phyloP scores from a whole-genome alignment of 1,140 invertebrate genomes.

The Stegodyphus dumicola region DNA sequence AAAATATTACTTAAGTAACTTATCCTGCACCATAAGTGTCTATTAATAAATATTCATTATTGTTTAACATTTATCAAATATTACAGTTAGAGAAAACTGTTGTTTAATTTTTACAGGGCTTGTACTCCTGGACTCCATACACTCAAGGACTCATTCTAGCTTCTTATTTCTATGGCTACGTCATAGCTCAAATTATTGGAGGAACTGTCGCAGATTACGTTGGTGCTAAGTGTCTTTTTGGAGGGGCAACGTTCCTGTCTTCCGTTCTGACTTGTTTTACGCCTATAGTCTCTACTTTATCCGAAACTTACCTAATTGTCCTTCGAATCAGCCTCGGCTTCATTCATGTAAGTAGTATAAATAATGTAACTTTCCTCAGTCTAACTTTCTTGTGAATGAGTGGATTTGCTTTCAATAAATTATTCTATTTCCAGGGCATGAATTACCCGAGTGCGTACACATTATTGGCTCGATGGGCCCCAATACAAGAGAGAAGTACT shows the following conservation, averaged over 20 bases:
- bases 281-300: slow-evolving; percentile 18
- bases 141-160: slow-evolving; percentile 75
- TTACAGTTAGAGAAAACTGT: too few relatives aligned
- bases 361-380: too few relatives aligned
- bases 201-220: slow-evolving; percentile 81
- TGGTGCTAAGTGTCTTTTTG: slow-evolving; percentile 87
- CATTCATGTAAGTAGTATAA: neutral
- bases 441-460: slow-evolving; percentile 67
- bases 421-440: slow-evolving; percentile 64
- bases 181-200: slow-evolving; percentile 84
- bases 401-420: too few relatives aligned
- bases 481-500: slow-evolving; percentile 64
- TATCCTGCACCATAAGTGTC: too few relatives aligned
- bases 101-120: slow-evolving; percentile 18
- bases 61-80: neutral
- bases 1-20: too few relatives aligned
- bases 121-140: slow-evolving; percentile 56
- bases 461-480: slow-evolving; percentile 66
- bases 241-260: slow-evolving; percentile 67
- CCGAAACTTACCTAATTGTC: neutral
- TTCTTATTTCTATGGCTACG: slow-evolving; percentile 88
- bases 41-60: too few relatives aligned
- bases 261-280: slow-evolving; percentile 41
- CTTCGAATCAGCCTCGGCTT: neutral
- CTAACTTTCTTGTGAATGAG: too few relatives aligned